These are phyloP conservation scores for Helicoverpa assulta DNA, from an alignment of 2,888 invertebrate genomes.

Conservation along the genomic window DNA sequence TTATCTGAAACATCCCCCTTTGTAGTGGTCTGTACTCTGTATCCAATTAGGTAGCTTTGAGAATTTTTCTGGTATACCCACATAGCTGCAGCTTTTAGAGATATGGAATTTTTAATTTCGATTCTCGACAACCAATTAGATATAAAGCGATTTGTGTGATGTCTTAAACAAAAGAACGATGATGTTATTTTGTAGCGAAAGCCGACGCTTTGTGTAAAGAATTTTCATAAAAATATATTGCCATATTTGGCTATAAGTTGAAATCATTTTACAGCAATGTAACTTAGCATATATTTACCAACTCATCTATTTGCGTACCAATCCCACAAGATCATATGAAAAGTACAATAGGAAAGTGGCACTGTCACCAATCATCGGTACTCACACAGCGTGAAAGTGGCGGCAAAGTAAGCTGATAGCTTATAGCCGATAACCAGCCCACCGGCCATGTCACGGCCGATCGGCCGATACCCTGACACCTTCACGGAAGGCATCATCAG, in stretches of 20 bases:
- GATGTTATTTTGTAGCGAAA: slow-evolving; percentile 28
- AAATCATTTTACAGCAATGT: background rate
- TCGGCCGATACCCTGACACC: slow-evolving; percentile 53
- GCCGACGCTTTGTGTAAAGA: slow-evolving; percentile 21
- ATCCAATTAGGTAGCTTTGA: slow-evolving; percentile 90
- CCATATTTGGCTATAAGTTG: background rate
- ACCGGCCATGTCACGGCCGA: slow-evolving; percentile 52
- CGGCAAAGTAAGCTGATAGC: slow-evolving; percentile 69
- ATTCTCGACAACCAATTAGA: slow-evolving; percentile 59
- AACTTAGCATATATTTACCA: background rate
- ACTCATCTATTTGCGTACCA: background rate
- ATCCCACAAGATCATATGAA: background rate
- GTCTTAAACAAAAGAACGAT: slow-evolving; percentile 53
- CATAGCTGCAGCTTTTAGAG: slow-evolving; percentile 77
- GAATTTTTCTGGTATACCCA: slow-evolving; percentile 83
- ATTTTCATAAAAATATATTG: slow-evolving; percentile 33
- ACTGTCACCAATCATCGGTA: slow-evolving; percentile 8
- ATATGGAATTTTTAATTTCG: slow-evolving; percentile 89
- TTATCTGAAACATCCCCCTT: slow-evolving; percentile 91
- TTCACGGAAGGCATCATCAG: slow-evolving; percentile 18
- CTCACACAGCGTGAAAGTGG: slow-evolving; percentile 71
- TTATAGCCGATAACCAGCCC: slow-evolving; percentile 38
- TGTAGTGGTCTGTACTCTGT: slow-evolving; percentile 89
- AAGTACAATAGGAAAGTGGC: slow-evolving; percentile 20
- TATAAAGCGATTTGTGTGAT: slow-evolving; percentile 45